Conservation (phyloP, 1,140 invertebrate species). For the Caenorhabditis brenneri region DNA sequence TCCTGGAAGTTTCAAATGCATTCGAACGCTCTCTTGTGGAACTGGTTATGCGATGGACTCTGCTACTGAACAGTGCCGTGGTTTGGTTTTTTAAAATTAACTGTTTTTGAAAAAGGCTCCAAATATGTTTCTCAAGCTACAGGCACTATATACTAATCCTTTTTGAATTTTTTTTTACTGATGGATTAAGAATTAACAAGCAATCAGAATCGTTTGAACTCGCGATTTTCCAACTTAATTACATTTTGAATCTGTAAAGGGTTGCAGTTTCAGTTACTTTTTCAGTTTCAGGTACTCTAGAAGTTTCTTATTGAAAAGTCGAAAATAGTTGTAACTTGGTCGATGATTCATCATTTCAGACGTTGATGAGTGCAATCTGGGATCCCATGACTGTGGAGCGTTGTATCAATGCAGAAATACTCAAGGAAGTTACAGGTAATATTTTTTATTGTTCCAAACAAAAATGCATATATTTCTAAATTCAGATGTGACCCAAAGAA, state of each 20-base stretch:
- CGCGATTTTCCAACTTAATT: too few relatives aligned
- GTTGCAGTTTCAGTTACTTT: too few relatives aligned
- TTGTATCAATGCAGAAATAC: constrained; percentile 86
- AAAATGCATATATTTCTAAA: too few relatives aligned
- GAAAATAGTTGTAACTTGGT: constrained; percentile 12
- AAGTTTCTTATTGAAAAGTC: neutral
- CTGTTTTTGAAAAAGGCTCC: too few relatives aligned
- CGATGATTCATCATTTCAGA: constrained; percentile 75
- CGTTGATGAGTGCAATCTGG: constrained; percentile 86
- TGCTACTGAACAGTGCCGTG: constrained; percentile 83
- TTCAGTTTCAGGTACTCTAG: neutral
- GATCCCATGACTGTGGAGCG: constrained; percentile 81
- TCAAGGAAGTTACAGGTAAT: constrained; percentile 80
- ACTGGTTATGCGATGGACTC: constrained; percentile 94
- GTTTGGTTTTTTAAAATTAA: constrained; percentile 72
- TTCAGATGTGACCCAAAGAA: constrained; percentile 76
- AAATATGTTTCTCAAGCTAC: too few relatives aligned
- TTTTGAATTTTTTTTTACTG: too few relatives aligned
- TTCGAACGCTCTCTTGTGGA: constrained; percentile 84
- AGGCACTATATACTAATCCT: neutral
- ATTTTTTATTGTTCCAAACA: neutral
- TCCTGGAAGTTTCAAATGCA: constrained; percentile 75
- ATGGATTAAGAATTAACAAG: too few relatives aligned
- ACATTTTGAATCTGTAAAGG: too few relatives aligned
- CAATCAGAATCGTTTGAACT: too few relatives aligned